Conservation (phyloP, 2,797 vertebrate genomes). For the Florisuga fusca region DNA sequence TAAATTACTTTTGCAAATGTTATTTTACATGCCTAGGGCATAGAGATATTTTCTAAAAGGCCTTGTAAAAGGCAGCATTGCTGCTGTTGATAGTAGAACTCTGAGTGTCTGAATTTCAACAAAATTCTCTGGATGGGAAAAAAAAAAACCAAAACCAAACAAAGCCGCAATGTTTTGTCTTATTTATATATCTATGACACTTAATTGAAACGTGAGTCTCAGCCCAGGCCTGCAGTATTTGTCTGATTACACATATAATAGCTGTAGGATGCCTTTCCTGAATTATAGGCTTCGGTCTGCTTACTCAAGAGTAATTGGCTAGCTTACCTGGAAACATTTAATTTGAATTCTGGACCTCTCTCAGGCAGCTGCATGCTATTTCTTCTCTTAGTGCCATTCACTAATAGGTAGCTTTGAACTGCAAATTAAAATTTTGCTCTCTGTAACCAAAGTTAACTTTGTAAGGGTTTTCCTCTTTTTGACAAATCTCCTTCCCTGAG, state of each 20-base stretch:
- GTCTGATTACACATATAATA: neutral
- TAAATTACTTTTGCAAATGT: neutral
- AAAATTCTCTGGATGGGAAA: neutral
- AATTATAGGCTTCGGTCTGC: neutral
- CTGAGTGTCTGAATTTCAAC: neutral
- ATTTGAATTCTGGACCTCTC: conserved; percentile 12
- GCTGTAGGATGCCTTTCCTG: neutral
- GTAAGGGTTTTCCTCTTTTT: neutral
- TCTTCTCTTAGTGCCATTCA: neutral
- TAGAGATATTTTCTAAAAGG: neutral
- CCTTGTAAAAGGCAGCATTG: neutral
- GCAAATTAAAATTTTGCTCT: conserved; percentile 37
- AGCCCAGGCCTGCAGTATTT: neutral
- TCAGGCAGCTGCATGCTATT: conserved; percentile 3
- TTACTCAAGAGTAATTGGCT: conserved; percentile 10
- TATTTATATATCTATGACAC: neutral
- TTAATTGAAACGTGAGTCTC: neutral
- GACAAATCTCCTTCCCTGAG: neutral
- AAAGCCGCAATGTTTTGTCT: neutral
- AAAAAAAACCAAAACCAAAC: neutral
- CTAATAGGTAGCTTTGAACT: conserved; percentile 11
- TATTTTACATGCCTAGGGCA: neutral
- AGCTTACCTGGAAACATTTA: conserved; percentile 39
- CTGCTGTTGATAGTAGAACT: neutral
- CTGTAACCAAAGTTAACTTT: conserved; percentile 13